These are phyloP conservation scores for Leucoraja ocellata DNA, from an alignment of 2,797 vertebrate species.

Conservation along the genomic window DNA sequence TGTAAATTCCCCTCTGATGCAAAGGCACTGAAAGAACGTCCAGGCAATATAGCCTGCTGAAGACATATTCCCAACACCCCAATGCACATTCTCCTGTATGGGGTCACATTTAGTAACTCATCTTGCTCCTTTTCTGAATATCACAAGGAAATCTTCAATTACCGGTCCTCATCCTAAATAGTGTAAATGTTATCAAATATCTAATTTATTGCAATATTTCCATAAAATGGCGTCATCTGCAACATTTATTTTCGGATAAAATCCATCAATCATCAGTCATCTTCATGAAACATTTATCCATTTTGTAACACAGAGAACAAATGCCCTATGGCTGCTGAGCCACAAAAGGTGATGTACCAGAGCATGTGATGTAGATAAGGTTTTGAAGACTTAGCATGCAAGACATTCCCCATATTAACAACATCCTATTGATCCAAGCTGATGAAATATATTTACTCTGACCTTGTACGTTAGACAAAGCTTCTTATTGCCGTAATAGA, in stretches of 20 bases:
- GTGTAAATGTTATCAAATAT: not conserved
- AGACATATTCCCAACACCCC: not conserved
- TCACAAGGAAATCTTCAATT: not conserved
- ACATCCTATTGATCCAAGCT: conserved; percentile 26
- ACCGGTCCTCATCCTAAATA: not conserved
- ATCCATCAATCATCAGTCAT: not conserved
- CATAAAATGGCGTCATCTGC: not conserved
- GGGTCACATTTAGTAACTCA: not conserved
- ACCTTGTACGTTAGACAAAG: conserved; percentile 28
- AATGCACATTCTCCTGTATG: not conserved
- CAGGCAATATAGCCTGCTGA: not conserved
- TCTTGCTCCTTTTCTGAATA: not conserved
- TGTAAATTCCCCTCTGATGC: not conserved
- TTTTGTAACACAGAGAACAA: not conserved
- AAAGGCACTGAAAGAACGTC: not conserved
- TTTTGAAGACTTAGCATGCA: not conserved
- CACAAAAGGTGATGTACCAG: too few relatives aligned
- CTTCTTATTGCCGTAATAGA: conserved; percentile 26
- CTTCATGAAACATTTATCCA: not conserved
- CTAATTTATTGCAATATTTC: not conserved
- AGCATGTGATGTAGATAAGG: not conserved
- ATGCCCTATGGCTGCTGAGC: not conserved
- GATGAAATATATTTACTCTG: conserved; percentile 31
- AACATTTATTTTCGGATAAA: not conserved
- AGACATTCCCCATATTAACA: conserved; percentile 18